Percentiles rank a stretch among this genome's conserved stretches.
phyloP scores from a whole-genome alignment of 1,140 invertebrate genomes.

The Bombyx mandarina region DNA sequence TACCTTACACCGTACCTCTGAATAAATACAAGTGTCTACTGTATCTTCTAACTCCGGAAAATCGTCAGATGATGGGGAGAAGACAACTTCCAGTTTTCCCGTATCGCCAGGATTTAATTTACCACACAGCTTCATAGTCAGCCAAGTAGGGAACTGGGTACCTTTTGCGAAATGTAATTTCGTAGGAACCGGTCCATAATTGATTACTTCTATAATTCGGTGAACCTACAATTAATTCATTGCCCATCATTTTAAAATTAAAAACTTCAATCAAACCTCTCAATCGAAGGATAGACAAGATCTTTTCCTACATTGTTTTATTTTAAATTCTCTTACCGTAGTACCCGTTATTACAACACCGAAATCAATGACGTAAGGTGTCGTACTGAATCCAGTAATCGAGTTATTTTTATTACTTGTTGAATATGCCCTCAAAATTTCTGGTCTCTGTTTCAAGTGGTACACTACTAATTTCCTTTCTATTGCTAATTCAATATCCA shows the following conservation, averaged over 20 bases:
- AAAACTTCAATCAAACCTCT: background rate
- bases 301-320: background rate
- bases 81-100: slow-evolving; percentile 46
- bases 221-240: slow-evolving; percentile 34
- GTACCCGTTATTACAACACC: slow-evolving; percentile 56
- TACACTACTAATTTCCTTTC: slow-evolving; percentile 47
- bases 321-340: slow-evolving; percentile 26
- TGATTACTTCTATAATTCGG: slow-evolving; percentile 44
- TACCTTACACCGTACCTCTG: slow-evolving; percentile 29
- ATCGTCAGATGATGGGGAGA: slow-evolving; percentile 39
- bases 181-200: slow-evolving; percentile 49
- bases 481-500: slow-evolving; percentile 58
- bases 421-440: slow-evolving; percentile 31
- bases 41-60: slow-evolving; percentile 48
- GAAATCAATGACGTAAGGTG: slow-evolving; percentile 51
- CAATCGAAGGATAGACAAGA: background rate
- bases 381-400: slow-evolving; percentile 46
- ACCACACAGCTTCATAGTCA: slow-evolving; percentile 45
- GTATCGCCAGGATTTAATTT: slow-evolving; percentile 48
- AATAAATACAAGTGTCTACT: slow-evolving; percentile 43
- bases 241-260: background rate
- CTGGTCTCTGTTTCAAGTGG: slow-evolving; percentile 39
- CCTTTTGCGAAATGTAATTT: slow-evolving; percentile 50
- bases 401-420: slow-evolving; percentile 30
- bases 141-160: slow-evolving; percentile 34